Evolutionary conservation across 2,888 invertebrate genomes (phyloP).

Genomic region (Chironomus riparius): DNA sequence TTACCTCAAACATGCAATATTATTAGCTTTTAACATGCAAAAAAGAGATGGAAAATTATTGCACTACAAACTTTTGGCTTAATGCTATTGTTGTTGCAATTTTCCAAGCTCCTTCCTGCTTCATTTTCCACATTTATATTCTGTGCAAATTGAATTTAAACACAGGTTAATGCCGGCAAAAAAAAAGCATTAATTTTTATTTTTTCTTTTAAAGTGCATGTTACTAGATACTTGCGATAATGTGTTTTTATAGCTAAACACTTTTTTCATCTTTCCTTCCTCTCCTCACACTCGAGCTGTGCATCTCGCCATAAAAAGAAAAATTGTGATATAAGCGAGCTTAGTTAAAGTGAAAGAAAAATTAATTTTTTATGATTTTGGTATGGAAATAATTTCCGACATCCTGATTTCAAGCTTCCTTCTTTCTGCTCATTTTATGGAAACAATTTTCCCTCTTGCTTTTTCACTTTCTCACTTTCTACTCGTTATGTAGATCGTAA

Average conservation of each 20-base stretch:
- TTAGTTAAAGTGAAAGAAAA: not conserved
- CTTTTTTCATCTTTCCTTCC: not conserved
- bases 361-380: slow-evolving; percentile 13
- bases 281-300: too few relatives aligned
- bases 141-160: slow-evolving; percentile 18
- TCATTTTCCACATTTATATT: not conserved
- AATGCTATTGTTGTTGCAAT: not conserved
- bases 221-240: slow-evolving; percentile 22
- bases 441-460: not conserved
- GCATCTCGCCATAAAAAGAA: too few relatives aligned
- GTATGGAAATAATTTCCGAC: slow-evolving; percentile 10
- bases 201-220: not conserved
- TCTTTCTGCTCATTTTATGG: too few relatives aligned
- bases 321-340: too few relatives aligned
- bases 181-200: slow-evolving; percentile 5
- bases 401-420: not conserved
- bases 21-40: slow-evolving; percentile 19
- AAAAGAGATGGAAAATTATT: not conserved
- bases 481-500: not conserved
- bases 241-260: slow-evolving; percentile 4
- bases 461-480: not conserved
- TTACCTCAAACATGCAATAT: not conserved
- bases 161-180: not conserved
- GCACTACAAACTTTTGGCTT: not conserved
- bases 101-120: not conserved